Evolutionary conservation across 2,888 invertebrate genomes (phyloP).

Genomic region (Dugesia japonica): DNA sequence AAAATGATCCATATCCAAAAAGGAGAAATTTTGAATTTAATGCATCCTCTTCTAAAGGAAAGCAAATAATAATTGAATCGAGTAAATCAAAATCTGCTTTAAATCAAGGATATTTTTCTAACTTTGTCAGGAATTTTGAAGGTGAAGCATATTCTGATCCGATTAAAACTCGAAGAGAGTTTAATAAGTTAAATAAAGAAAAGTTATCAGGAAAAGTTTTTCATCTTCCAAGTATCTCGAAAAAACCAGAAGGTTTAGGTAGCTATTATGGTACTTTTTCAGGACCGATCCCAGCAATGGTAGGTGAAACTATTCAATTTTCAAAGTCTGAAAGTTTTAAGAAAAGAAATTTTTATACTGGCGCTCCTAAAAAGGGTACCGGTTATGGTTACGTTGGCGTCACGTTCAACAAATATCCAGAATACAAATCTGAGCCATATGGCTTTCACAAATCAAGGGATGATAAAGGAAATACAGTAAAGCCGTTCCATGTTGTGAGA

Average conservation of each 20-base stretch:
- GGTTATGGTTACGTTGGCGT: constrained; percentile 47
- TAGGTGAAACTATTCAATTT: constrained; percentile 42
- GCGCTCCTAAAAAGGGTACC: constrained; percentile 46
- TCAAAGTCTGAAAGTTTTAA: neutral
- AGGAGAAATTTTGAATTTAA: constrained; percentile 42
- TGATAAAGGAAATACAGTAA: neutral
- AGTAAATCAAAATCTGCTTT: constrained; percentile 42
- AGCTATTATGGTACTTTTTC: constrained; percentile 45
- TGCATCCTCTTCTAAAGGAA: constrained; percentile 44
- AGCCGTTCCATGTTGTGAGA: neutral
- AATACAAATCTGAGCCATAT: constrained; percentile 38
- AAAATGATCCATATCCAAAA: constrained; percentile 41
- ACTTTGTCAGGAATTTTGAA: constrained; percentile 44
- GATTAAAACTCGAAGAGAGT: constrained; percentile 41
- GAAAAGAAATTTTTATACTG: constrained; percentile 37
- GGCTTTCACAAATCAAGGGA: neutral
- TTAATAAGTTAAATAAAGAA: constrained; percentile 41
- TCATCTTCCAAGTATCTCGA: constrained; percentile 44
- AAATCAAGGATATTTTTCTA: constrained; percentile 45
- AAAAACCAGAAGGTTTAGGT: constrained; percentile 42
- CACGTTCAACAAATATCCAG: constrained; percentile 42
- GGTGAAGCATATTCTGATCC: constrained; percentile 46
- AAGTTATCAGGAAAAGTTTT: constrained; percentile 46
- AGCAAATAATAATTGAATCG: constrained; percentile 45
- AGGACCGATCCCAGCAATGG: constrained; percentile 40